Evolutionary conservation across 2,797 vertebrate species (phyloP).

Genomic region (Columba guinea): DNA sequence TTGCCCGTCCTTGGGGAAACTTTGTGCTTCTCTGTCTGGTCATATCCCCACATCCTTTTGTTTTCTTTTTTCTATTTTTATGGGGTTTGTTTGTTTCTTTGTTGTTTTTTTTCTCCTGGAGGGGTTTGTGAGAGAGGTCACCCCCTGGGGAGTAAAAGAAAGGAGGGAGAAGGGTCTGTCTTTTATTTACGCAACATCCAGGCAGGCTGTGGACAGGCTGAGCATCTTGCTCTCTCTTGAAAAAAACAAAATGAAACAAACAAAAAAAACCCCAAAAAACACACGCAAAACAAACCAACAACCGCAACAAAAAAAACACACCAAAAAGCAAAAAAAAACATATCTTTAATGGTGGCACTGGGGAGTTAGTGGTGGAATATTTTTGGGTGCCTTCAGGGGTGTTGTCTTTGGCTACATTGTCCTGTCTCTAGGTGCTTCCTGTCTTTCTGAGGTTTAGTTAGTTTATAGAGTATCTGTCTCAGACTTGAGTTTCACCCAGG

Average conservation of each 20-base stretch:
- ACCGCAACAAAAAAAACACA: too few relatives aligned
- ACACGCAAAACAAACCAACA: too few relatives aligned
- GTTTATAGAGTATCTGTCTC: background rate
- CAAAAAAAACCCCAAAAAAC: too few relatives aligned
- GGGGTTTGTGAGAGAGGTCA: background rate
- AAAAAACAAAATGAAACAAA: background rate
- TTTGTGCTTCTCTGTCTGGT: background rate
- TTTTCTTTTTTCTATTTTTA: too few relatives aligned
- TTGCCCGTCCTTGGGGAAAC: background rate
- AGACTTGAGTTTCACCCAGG: background rate
- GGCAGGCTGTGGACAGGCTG: background rate
- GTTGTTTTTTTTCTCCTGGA: background rate
- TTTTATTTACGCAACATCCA: background rate
- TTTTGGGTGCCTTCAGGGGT: background rate
- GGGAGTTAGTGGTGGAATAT: background rate
- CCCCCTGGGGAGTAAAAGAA: too few relatives aligned
- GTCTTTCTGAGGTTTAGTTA: background rate
- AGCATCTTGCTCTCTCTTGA: background rate
- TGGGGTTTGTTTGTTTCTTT: too few relatives aligned
- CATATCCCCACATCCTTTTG: background rate
- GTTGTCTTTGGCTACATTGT: background rate
- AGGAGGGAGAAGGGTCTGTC: background rate
- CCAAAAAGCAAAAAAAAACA: too few relatives aligned
- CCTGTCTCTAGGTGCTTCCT: background rate
- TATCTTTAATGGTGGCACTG: background rate